phyloP scores from a whole-genome alignment of 2,888 invertebrate species.

The Sinelater perroti region DNA sequence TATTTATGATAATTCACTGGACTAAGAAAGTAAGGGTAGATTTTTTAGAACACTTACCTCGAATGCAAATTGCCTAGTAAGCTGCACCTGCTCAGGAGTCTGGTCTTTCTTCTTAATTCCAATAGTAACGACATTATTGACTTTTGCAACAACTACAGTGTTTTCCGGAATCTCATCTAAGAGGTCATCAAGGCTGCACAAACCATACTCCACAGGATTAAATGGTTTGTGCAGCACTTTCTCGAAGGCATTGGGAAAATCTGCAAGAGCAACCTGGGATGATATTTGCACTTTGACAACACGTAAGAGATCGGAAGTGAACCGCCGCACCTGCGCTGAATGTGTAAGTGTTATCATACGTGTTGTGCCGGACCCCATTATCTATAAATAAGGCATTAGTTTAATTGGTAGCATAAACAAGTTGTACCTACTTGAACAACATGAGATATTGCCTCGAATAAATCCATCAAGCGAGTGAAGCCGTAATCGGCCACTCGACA shows the following conservation, averaged over 20 bases:
- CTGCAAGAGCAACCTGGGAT: constrained; percentile 75
- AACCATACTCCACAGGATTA: constrained; percentile 87
- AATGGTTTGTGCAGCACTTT: constrained; percentile 59
- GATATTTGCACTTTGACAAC: constrained; percentile 84
- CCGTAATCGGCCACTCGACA: constrained; percentile 96
- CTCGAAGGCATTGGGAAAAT: constrained; percentile 69
- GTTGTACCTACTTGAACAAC: constrained; percentile 86
- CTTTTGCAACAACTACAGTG: constrained; percentile 69
- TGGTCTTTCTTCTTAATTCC: constrained; percentile 87
- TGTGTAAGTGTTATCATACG: constrained; percentile 89
- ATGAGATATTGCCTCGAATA: constrained; percentile 87
- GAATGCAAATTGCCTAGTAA: constrained; percentile 83
- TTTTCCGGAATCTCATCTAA: constrained; percentile 76
- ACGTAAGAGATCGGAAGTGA: constrained; percentile 88
- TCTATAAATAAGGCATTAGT: constrained; percentile 64
- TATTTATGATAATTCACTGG: too few species aligned
- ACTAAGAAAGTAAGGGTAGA: too few species aligned
- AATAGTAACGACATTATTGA: constrained; percentile 68
- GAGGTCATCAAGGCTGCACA: constrained; percentile 84
- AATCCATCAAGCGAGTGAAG: constrained; percentile 90
- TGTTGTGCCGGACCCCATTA: constrained; percentile 89
- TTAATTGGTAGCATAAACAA: too few species aligned
- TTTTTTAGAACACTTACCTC: constrained; percentile 65
- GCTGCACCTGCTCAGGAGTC: constrained; percentile 81
- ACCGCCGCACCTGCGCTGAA: constrained; percentile 86